phyloP scores from a whole-genome alignment of 2,113 vertebrate genomes.

The Peromyscus maniculatus region DNA sequence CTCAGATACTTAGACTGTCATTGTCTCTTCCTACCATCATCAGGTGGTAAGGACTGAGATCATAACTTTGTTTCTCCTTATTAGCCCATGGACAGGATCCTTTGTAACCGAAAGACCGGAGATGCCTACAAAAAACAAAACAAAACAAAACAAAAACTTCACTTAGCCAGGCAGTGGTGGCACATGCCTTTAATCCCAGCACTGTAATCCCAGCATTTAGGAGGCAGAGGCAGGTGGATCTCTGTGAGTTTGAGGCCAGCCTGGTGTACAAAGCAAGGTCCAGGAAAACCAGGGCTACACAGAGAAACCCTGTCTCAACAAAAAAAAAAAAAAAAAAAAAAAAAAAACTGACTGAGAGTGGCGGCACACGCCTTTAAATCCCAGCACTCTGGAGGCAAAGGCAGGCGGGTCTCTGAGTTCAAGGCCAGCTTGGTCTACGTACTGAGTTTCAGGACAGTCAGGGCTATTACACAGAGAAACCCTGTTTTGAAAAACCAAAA shows the following conservation, averaged over 20 bases:
- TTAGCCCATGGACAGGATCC: not conserved
- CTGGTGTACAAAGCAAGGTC: not conserved
- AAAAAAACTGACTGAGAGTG: no score
- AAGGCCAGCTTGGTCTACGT: no score
- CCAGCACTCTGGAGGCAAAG: no score
- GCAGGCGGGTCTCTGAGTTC: no score
- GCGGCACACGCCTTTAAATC: no score
- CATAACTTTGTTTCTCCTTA: not conserved
- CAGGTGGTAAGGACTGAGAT: not conserved
- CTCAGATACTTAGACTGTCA: not conserved
- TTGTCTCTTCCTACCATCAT: not conserved
- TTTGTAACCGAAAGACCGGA: not conserved
- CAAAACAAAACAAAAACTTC: not conserved
- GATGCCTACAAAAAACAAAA: not conserved
- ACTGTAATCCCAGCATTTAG: no score
- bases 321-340: no score
- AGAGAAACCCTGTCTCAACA: not conserved
- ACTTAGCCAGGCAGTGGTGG: not conserved
- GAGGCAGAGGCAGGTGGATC: not conserved
- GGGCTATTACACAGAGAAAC: no score
- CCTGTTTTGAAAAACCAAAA: no score
- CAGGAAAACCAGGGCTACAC: not conserved
- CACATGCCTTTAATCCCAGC: no score
- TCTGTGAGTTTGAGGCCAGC: not conserved
- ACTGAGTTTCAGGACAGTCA: no score